phyloP scores from a whole-genome alignment of 30 jellyfish, hydroid and myxozoan species.

The Chironex yamaguchii region DNA sequence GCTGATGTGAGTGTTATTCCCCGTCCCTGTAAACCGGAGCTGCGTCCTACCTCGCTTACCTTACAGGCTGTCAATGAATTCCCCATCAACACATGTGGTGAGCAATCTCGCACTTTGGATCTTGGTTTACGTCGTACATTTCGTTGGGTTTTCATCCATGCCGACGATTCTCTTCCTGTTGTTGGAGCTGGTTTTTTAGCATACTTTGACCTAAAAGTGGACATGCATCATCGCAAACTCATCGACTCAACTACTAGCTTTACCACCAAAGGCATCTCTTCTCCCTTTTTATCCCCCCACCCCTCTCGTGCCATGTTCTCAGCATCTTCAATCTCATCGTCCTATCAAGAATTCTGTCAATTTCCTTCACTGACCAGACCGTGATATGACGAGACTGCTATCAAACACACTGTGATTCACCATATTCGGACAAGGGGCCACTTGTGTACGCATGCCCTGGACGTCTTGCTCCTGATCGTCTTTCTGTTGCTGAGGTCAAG shows the following conservation, averaged over 20 bases:
- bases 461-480: background rate
- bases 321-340: background rate
- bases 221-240: background rate
- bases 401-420: conserved; percentile 26
- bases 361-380: conserved; percentile 30
- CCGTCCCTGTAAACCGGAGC: background rate
- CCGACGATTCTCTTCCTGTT: conserved; percentile 30
- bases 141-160: conserved; percentile 49
- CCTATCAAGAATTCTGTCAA: background rate
- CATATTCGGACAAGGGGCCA: conserved; percentile 45
- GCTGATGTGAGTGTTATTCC: conserved; percentile 75
- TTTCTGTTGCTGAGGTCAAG: background rate
- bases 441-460: no score
- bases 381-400: conserved; percentile 13
- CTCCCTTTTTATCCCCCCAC: conserved; percentile 17
- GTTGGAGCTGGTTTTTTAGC: conserved; percentile 63
- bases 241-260: conserved; percentile 38
- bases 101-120: background rate
- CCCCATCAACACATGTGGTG: conserved; percentile 47
- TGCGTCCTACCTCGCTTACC: background rate
- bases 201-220: conserved; percentile 6
- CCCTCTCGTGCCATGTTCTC: conserved; percentile 3
- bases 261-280: conserved; percentile 5
- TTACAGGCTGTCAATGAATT: conserved; percentile 40
- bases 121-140: conserved; percentile 38